Base-by-base conservation (phyloP, 2,888 invertebrate species). In the Lysandra coridon region DNA sequence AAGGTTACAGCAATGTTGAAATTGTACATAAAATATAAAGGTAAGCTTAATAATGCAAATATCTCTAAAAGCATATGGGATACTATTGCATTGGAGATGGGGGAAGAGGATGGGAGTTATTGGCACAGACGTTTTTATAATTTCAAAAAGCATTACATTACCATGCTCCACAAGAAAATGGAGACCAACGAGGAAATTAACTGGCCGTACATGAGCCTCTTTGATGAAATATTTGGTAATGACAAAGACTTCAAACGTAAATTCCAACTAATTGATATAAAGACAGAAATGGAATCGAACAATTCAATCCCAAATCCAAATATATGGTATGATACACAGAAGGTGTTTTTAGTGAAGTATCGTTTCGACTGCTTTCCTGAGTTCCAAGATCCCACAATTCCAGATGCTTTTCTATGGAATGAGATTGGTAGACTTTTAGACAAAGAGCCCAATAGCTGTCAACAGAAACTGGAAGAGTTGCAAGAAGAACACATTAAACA, bases 81-180 rank as follows among this genome's bases (percentile, higher is more conserved):
- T 5, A 86, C 86, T 0, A 92, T 94, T 79, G 90, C 92, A 1
- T 78, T 86, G 78, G 91, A 93, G 83, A 81, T 94, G 78, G 93
- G 93, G 0, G 88, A 88, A 78, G 88, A 90, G 17, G 89, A 92
- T 60, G 87, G 88, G 0, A 91, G 92, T 23, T 94, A 92, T 81
- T 92, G 92, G 91, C 91, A 93, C 57, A 93, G 90, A 83, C 84
- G 93, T 0, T 94, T 93, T 79, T 81, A 92, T 2, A 94, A 94
- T 82, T 91, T 87, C 80, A 94, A 93, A 80, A 92, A 93, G 73
- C 93, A 92, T 84, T 94, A 94, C 74, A 83, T 92, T 44, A 86
- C 88, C 78, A 85, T 93, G 84, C 81, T 92, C 1, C 86, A 88
- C 14, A 94, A 91, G 81, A 86, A 88, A 64, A 83, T 86, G 4